Conservation (phyloP, 2,113 vertebrate species). For the Pachypanchax playfairii region DNA sequence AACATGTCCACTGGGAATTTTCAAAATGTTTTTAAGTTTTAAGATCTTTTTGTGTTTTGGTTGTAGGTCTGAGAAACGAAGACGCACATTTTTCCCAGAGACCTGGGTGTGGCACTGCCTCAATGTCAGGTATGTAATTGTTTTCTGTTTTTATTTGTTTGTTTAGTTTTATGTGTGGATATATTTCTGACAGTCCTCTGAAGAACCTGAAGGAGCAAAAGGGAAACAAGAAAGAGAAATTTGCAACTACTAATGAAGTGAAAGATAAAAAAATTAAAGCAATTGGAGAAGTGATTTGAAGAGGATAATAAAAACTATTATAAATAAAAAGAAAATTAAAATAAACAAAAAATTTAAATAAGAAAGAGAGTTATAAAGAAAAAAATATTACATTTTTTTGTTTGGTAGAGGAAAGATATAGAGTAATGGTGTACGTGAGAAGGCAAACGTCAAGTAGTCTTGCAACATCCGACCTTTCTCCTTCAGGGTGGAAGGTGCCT, state of each 20-base stretch:
- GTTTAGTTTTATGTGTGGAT: constrained; percentile 9
- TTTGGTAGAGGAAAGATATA: constrained; percentile 15
- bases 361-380: not conserved
- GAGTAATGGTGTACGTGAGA: too few species aligned
- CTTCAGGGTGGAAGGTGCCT: constrained; percentile 56
- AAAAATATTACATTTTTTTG: constrained; percentile 1
- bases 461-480: constrained; percentile 31
- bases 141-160: constrained; percentile 48
- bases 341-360: constrained; percentile 1
- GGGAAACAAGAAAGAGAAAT: not conserved
- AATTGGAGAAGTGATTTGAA: too few species aligned
- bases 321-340: not conserved
- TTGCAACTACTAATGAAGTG: not conserved
- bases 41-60: constrained; percentile 68
- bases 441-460: constrained; percentile 13
- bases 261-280: not conserved
- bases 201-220: not conserved
- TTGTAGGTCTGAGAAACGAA: constrained; percentile 87
- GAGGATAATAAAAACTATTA: too few species aligned
- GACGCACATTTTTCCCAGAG: constrained; percentile 91
- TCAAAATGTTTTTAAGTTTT: constrained; percentile 29
- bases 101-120: constrained; percentile 93
- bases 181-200: constrained; percentile 3
- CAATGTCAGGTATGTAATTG: constrained; percentile 86
- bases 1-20: too few species aligned